These are phyloP conservation scores for Oreochromis mossambicus DNA, from an alignment of 2,797 vertebrate species.

Conservation along the genomic window DNA sequence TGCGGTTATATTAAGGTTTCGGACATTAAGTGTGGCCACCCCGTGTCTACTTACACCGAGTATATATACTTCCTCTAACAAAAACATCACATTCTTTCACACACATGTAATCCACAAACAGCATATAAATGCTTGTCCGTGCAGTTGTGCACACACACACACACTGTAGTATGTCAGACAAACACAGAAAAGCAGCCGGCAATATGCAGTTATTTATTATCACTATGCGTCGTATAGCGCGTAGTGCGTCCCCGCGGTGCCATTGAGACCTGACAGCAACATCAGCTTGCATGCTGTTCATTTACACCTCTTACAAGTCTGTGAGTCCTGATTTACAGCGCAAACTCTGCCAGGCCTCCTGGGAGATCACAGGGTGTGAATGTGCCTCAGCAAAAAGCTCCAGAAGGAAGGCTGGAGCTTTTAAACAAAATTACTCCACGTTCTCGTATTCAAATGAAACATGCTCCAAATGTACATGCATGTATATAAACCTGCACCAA, in stretches of 20 bases:
- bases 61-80: background rate
- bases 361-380: slow-evolving; percentile 53
- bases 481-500: background rate
- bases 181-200: background rate
- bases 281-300: slow-evolving; percentile 69
- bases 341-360: slow-evolving; percentile 45
- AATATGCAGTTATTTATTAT: slow-evolving; percentile 59
- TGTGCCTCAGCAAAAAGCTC: slow-evolving; percentile 37
- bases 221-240: slow-evolving; percentile 30
- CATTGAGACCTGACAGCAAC: slow-evolving; percentile 51
- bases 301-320: slow-evolving; percentile 74
- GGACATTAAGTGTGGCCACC: slow-evolving; percentile 2
- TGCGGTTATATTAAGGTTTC: slow-evolving; percentile 6
- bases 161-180: background rate
- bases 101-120: background rate
- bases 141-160: background rate
- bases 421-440: slow-evolving; percentile 35
- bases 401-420: slow-evolving; percentile 18
- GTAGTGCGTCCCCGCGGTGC: slow-evolving; percentile 37
- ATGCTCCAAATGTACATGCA: background rate
- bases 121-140: background rate
- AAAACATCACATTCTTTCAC: background rate
- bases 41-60: background rate
- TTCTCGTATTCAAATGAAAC: background rate
- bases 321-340: slow-evolving; percentile 62